Conservation (phyloP, 2,113 vertebrate genomes). For the Aramus guarauna region DNA sequence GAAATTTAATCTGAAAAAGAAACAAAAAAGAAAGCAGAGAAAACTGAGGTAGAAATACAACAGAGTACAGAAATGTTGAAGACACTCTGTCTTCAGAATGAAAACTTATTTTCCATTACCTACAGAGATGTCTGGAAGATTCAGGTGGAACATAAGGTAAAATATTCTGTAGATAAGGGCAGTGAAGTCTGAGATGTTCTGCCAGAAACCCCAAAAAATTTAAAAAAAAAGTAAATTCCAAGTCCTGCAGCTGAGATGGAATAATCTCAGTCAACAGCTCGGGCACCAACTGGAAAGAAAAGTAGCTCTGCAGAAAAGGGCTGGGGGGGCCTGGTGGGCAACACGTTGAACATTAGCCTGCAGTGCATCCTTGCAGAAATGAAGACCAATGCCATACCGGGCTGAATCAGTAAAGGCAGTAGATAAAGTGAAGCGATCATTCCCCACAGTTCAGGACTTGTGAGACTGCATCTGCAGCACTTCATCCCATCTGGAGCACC, state of each 20-base stretch:
- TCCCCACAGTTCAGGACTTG: not conserved
- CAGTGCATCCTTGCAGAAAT: not conserved
- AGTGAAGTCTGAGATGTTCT: not conserved
- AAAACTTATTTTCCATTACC: not conserved
- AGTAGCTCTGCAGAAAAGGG: not conserved
- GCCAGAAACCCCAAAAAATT: not conserved
- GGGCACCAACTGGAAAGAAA: not conserved
- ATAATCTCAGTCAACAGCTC: not conserved
- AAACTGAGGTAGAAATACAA: not conserved
- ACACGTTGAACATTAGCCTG: rapidly evolving
- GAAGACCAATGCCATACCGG: not conserved
- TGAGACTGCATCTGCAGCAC: not conserved
- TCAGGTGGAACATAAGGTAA: not conserved
- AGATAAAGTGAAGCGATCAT: not conserved
- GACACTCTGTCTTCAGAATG: too few species aligned
- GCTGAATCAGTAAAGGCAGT: not conserved
- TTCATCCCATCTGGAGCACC: not conserved
- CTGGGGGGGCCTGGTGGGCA: not conserved
- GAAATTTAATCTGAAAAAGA: not conserved
- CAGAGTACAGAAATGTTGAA: not conserved
- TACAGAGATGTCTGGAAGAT: not conserved
- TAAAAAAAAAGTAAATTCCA: not conserved
- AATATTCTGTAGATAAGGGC: not conserved
- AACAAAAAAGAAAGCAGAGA: not conserved
- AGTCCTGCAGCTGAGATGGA: not conserved